These are phyloP conservation scores for Cryptotermes secundus DNA, from an alignment of 1,140 invertebrate genomes.

Conservation along the genomic window DNA sequence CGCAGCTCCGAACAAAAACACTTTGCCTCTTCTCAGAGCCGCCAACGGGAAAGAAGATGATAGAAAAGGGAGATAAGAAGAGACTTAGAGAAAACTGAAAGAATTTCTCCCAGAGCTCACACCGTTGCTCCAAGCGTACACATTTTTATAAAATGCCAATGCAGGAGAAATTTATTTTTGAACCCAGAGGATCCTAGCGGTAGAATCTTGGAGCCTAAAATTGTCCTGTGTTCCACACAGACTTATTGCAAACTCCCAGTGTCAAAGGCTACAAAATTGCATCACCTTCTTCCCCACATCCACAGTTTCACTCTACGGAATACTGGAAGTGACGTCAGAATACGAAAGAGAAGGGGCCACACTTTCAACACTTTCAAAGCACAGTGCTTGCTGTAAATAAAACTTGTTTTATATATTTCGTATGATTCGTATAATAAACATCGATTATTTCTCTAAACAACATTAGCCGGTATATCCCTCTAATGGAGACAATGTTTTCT, in stretches of 20 bases:
- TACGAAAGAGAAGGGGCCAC: no score
- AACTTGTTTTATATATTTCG: no score
- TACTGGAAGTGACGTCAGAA: no score
- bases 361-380: no score
- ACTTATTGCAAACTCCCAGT: background rate
- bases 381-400: no score
- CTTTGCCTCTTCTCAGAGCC: background rate
- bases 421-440: no score
- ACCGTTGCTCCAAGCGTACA: background rate
- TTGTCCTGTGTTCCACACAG: background rate
- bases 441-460: no score
- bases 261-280: background rate
- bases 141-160: background rate
- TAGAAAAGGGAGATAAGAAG: background rate
- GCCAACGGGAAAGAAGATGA: background rate
- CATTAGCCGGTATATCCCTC: no score
- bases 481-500: no score
- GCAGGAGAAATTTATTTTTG: background rate
- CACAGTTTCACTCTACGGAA: no score
- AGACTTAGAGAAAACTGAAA: background rate
- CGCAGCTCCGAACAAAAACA: background rate
- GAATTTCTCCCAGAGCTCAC: background rate
- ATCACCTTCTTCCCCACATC: background rate
- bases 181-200: background rate
- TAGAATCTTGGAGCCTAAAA: background rate